Conservation (phyloP, 2,888 invertebrate species). For the Bombylius discolor region DNA sequence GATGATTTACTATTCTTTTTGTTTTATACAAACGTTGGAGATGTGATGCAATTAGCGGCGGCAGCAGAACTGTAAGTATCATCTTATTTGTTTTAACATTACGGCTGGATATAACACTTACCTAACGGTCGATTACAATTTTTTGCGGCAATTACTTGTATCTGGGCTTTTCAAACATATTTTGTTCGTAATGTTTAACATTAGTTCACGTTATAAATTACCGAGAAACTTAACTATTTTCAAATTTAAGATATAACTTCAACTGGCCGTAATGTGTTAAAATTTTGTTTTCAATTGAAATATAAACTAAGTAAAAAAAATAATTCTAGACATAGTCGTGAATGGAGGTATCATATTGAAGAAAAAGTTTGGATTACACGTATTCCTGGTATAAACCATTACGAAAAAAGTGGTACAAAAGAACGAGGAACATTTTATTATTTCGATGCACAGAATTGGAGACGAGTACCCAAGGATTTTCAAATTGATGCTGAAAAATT, state of each 20-base stretch:
- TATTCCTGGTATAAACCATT: constrained; percentile 83
- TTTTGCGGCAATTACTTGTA: too few relatives aligned
- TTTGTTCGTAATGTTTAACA: too few relatives aligned
- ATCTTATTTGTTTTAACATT: neutral
- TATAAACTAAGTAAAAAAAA: too few relatives aligned
- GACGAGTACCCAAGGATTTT: constrained; percentile 98
- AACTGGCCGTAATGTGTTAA: too few relatives aligned
- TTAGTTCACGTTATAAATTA: too few relatives aligned
- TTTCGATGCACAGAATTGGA: constrained; percentile 98
- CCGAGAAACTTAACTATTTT: too few relatives aligned
- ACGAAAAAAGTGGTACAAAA: constrained; percentile 90
- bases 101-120: too few relatives aligned
- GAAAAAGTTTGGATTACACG: constrained; percentile 99
- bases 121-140: too few relatives aligned
- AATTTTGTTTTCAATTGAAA: too few relatives aligned
- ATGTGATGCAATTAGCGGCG: constrained; percentile 93
- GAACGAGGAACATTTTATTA: constrained; percentile 99
- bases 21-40: constrained; percentile 98
- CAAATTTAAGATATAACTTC: too few relatives aligned
- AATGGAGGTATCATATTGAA: constrained; percentile 99
- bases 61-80: constrained; percentile 85
- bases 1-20: constrained; percentile 98
- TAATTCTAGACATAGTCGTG: constrained; percentile 73
- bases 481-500: constrained; percentile 97
- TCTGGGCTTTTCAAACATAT: too few relatives aligned